These are phyloP conservation scores for Drosophila navojoa DNA, from an alignment of 1,140 invertebrate species.

Conservation along the genomic window DNA sequence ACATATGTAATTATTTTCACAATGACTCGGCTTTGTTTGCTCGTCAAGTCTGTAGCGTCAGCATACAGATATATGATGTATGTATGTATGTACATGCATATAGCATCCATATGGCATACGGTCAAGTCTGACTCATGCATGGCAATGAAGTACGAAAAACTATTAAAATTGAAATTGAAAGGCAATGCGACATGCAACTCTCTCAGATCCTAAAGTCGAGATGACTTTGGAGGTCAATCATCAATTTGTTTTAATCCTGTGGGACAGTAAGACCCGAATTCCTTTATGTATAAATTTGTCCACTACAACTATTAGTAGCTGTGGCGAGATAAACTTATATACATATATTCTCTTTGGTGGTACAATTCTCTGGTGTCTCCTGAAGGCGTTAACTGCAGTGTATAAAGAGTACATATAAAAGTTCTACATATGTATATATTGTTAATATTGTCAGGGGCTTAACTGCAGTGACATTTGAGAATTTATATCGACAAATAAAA, in stretches of 20 bases:
- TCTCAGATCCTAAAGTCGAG: conserved; percentile 1
- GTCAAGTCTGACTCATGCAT: conserved; percentile 18
- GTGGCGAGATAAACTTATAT: too few species aligned
- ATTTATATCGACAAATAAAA: too few species aligned
- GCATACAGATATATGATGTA: conserved; percentile 6
- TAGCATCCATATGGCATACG: conserved; percentile 2
- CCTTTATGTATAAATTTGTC: too few species aligned
- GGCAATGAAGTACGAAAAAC: conserved; percentile 22
- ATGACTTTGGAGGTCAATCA: conserved; percentile 20
- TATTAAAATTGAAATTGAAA: conserved; percentile 3
- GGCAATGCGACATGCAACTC: neutral
- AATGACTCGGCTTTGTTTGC: conserved; percentile 36
- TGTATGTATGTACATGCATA: neutral
- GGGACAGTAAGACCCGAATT: too few species aligned
- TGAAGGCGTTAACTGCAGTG: too few species aligned
- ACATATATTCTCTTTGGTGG: too few species aligned
- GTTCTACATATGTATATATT: too few species aligned
- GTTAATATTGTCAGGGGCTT: too few species aligned
- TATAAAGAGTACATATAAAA: too few species aligned
- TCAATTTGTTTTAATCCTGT: conserved; percentile 9
- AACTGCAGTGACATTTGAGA: too few species aligned
- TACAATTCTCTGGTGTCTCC: too few species aligned
- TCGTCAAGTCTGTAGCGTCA: neutral
- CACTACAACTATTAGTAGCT: too few species aligned
- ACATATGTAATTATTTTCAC: conserved; percentile 34